Evolutionary conservation across 2,888 invertebrate genomes (phyloP).

Genomic region (Polydrusus tereticollis): DNA sequence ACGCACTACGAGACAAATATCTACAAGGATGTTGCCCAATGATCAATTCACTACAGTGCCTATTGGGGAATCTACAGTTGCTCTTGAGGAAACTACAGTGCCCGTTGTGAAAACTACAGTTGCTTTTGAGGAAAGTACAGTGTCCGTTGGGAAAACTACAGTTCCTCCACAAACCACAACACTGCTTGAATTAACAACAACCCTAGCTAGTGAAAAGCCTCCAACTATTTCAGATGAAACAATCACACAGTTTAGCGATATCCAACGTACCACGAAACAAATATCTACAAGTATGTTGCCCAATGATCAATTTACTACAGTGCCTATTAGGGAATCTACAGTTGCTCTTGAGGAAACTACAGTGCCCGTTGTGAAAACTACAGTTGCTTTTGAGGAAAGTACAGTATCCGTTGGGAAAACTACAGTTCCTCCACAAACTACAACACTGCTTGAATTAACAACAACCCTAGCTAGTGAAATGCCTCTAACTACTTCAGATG

Average conservation of each 20-base stretch:
- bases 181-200: not conserved
- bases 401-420: not conserved
- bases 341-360: not conserved
- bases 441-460: not conserved
- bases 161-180: not conserved
- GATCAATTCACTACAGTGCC: constrained; percentile 13
- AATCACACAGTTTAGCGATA: not conserved
- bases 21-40: constrained; percentile 33
- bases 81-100: not conserved
- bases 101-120: not conserved
- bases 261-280: constrained; percentile 21
- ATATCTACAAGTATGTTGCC: constrained; percentile 32
- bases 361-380: not conserved
- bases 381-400: not conserved
- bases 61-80: not conserved
- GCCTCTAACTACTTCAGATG: not conserved
- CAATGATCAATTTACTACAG: constrained; percentile 13
- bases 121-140: not conserved
- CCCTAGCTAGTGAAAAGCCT: not conserved
- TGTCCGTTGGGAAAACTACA: not conserved
- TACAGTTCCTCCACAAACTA: not conserved
- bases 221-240: not conserved
- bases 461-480: not conserved
- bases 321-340: not conserved
- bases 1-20: constrained; percentile 24